A percentile compares a stretch with the other conserved stretches of the same genome.
These are phyloP conservation scores for Apogon hyalosoma DNA, from an alignment of 2,797 vertebrate genomes.

Conservation along the genomic window DNA sequence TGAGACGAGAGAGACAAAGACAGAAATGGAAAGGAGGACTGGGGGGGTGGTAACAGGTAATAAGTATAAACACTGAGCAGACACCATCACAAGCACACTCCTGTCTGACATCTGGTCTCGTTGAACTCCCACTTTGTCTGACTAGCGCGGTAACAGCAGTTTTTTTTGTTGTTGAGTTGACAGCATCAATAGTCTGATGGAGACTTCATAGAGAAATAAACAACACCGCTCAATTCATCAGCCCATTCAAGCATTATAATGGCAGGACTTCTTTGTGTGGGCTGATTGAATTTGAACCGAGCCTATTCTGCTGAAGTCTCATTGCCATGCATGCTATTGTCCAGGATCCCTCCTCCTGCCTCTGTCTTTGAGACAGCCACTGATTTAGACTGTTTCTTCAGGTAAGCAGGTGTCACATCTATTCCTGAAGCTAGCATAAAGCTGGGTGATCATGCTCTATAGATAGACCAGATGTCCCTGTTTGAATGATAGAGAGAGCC, in stretches of 20 bases:
- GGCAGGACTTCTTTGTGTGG: conserved; percentile 69
- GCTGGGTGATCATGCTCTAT: conserved; percentile 59
- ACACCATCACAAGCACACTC: conserved; percentile 21
- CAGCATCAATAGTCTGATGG: conserved; percentile 68
- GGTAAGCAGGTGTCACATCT: conserved; percentile 81
- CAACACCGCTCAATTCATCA: conserved; percentile 68
- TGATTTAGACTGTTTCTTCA: conserved; percentile 71
- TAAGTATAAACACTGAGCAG: conserved; percentile 12
- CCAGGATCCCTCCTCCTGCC: conserved; percentile 36
- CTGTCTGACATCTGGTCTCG: conserved; percentile 52
- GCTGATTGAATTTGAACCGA: conserved; percentile 74
- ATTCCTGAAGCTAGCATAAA: conserved; percentile 62
- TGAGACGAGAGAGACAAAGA: conserved; percentile 34
- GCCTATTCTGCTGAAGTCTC: conserved; percentile 64
- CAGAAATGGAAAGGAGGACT: conserved; percentile 17
- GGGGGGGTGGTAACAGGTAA: conserved; percentile 23
- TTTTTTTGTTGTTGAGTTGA: conserved; percentile 53
- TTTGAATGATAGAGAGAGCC: conserved; percentile 72
- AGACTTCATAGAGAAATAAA: conserved; percentile 68
- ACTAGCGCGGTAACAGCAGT: conserved; percentile 50
- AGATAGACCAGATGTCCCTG: conserved; percentile 74
- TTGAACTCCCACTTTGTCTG: conserved; percentile 64
- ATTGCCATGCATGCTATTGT: conserved; percentile 69
- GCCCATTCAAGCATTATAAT: conserved; percentile 64
- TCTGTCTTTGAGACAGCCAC: conserved; percentile 55